These are phyloP conservation scores for Galemys pyrenaicus DNA, from an alignment of 2,113 vertebrate genomes.

Conservation along the genomic window DNA sequence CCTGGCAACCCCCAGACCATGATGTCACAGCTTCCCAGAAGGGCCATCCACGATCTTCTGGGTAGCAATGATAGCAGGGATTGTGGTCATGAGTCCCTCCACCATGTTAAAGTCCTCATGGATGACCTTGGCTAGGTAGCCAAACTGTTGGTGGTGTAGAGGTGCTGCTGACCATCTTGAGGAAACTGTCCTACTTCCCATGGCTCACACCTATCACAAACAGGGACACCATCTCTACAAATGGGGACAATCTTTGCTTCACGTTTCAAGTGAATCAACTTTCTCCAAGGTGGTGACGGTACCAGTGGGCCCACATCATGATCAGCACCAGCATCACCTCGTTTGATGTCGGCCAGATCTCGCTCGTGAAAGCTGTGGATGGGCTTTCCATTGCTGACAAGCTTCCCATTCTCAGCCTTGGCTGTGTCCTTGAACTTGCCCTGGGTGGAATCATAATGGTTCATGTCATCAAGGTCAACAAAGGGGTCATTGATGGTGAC, in stretches of 20 bases:
- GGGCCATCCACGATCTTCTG: too few species aligned
- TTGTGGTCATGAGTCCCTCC: background rate
- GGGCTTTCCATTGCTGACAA: background rate
- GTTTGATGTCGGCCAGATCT: background rate
- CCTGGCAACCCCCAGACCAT: background rate
- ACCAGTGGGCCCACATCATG: background rate
- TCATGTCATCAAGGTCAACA: background rate
- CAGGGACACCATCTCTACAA: background rate
- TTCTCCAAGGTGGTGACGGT: background rate
- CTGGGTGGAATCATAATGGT: background rate
- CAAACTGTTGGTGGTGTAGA: background rate
- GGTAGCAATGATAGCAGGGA: too few species aligned
- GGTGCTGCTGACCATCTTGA: background rate
- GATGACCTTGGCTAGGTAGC: background rate
- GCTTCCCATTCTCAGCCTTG: background rate
- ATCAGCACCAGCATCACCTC: background rate
- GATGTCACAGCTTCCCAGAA: too few species aligned
- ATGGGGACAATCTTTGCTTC: background rate
- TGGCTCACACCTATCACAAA: background rate
- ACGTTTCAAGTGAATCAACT: background rate
- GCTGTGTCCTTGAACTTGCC: background rate
- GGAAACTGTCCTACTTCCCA: background rate
- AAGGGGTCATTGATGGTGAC: background rate
- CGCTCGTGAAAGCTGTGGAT: background rate
- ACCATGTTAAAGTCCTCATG: background rate